A percentile compares a stretch with the other conserved stretches of the same genome.
phyloP scores from a whole-genome alignment of 2,113 vertebrate species.

The Orthonyx spaldingii region DNA sequence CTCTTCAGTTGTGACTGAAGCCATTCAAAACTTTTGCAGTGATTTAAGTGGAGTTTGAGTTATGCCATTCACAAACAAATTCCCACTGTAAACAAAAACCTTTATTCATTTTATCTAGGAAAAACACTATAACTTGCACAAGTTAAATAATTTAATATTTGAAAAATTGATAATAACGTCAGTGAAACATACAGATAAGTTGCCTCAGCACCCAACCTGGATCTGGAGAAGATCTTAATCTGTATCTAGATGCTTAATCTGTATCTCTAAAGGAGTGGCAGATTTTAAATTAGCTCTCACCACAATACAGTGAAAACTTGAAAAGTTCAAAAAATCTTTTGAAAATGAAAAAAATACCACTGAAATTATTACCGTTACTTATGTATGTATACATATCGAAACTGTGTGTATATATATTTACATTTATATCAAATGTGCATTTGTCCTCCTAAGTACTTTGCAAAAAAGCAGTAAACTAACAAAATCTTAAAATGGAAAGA shows the following conservation, averaged over 20 bases:
- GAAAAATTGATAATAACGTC: neutral
- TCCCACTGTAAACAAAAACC: neutral
- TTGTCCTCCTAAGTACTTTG: neutral
- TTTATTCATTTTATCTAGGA: neutral
- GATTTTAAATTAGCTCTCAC: neutral
- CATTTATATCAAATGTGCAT: neutral
- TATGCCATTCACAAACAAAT: neutral
- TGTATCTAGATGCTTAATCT: neutral
- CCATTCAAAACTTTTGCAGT: neutral
- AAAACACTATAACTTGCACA: neutral
- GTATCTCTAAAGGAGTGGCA: neutral
- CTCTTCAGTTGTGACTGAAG: neutral
- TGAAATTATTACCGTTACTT: neutral
- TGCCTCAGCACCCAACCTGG: neutral
- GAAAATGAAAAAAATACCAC: neutral
- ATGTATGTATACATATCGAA: neutral
- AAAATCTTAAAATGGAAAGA: neutral
- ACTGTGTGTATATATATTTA: neutral
- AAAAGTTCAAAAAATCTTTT: neutral
- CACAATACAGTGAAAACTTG: neutral
- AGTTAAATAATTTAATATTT: neutral
- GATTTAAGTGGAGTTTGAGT: neutral
- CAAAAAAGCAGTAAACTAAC: neutral
- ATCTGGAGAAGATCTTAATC: neutral
- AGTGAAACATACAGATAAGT: neutral